Evolutionary conservation across 2,797 vertebrate genomes (phyloP).

Genomic region (Cichlasoma orientale): DNA sequence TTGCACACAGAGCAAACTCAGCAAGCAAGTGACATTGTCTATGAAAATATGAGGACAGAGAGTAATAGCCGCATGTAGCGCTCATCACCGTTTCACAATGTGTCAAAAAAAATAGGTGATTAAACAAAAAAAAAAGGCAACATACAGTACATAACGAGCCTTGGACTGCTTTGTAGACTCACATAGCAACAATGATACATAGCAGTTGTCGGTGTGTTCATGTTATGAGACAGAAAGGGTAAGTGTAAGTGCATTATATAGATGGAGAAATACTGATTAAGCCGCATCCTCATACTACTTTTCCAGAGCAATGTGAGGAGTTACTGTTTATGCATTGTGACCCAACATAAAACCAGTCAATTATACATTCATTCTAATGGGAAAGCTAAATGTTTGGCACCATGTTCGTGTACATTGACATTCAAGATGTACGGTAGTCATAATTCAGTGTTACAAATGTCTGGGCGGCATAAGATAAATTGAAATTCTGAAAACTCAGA

Average conservation of each 20-base stretch:
- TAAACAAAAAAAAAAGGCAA: slow-evolving; percentile 48
- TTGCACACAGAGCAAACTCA: slow-evolving; percentile 66
- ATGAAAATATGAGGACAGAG: slow-evolving; percentile 65
- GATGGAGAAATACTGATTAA: slow-evolving; percentile 69
- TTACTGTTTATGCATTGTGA: slow-evolving; percentile 26
- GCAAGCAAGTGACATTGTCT: slow-evolving; percentile 76
- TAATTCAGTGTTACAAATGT: slow-evolving; percentile 60
- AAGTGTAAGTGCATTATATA: slow-evolving; percentile 58
- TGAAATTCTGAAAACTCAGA: slow-evolving; percentile 11
- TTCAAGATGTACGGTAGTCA: slow-evolving; percentile 44
- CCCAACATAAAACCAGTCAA: slow-evolving; percentile 40
- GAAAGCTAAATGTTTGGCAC: slow-evolving; percentile 61
- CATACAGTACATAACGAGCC: slow-evolving; percentile 74
- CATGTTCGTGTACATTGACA: slow-evolving; percentile 44
- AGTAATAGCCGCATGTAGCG: slow-evolving; percentile 61
- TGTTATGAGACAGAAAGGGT: slow-evolving; percentile 46
- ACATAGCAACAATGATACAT: slow-evolving; percentile 54
- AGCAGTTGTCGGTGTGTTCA: slow-evolving; percentile 49
- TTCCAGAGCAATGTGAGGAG: slow-evolving; percentile 27
- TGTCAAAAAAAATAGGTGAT: slow-evolving; percentile 54
- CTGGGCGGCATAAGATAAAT: slow-evolving; percentile 10
- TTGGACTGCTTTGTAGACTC: slow-evolving; percentile 61
- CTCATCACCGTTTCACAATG: slow-evolving; percentile 56
- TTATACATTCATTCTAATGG: slow-evolving; percentile 64
- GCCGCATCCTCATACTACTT: slow-evolving; percentile 39